A percentile compares a stretch with the other conserved stretches of the same genome.
phyloP scores from a whole-genome alignment of 2,888 invertebrate genomes.

The Campoplex capitator region DNA sequence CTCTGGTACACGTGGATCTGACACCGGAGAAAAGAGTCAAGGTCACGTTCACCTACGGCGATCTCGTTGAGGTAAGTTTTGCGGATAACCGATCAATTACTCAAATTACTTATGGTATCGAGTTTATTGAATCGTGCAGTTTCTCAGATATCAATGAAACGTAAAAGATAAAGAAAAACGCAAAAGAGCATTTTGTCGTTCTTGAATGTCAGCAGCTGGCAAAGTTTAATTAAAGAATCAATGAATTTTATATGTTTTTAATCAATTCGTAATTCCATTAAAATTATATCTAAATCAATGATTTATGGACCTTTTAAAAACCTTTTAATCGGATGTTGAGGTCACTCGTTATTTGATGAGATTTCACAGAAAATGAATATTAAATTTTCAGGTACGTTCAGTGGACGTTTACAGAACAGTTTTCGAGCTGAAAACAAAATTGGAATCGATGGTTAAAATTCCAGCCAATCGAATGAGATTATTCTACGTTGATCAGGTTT shows the following conservation, averaged over 20 bases:
- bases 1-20: constrained; percentile 94
- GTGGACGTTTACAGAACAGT: constrained; percentile 88
- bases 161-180: too few relatives aligned
- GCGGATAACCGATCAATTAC: constrained; percentile 27
- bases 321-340: not conserved
- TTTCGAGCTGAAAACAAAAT: constrained; percentile 91
- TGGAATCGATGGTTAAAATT: constrained; percentile 93
- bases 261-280: too few relatives aligned
- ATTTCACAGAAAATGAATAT: not conserved
- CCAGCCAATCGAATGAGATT: constrained; percentile 94
- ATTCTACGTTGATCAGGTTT: constrained; percentile 94
- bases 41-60: constrained; percentile 93
- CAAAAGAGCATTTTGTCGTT: too few relatives aligned
- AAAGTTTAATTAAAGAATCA: not conserved
- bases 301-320: not conserved
- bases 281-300: not conserved
- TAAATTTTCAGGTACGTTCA: constrained; percentile 80
- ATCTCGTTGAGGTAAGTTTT: constrained; percentile 88
- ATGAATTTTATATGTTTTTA: too few relatives aligned
- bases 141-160: not conserved
- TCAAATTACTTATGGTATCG: constrained; percentile 2
- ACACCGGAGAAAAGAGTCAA: constrained; percentile 94
- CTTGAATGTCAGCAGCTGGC: not conserved
- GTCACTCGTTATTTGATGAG: not conserved
- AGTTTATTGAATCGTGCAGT: not conserved